phyloP scores from a whole-genome alignment of 2,797 vertebrate genomes.

The Xiphophorus birchmanni region DNA sequence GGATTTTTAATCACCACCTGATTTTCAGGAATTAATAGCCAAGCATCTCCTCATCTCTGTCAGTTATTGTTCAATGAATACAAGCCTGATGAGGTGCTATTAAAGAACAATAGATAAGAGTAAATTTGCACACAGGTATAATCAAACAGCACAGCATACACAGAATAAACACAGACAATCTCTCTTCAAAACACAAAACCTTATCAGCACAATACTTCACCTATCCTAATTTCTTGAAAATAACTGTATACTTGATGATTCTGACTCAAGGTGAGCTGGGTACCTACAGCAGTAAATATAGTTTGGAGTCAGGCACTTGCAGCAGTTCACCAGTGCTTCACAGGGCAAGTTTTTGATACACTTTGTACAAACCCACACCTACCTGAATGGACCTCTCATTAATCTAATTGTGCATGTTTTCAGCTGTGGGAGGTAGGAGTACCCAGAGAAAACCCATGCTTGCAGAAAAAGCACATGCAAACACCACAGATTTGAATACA shows the following conservation, averaged over 20 bases:
- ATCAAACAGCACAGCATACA: not conserved
- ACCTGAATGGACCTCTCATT: not conserved
- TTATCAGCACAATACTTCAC: not conserved
- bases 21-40: not conserved
- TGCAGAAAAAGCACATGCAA: not conserved
- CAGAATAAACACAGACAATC: not conserved
- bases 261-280: not conserved
- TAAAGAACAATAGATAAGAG: not conserved
- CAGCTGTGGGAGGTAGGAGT: not conserved
- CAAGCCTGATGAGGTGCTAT: not conserved
- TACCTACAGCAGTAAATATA: not conserved
- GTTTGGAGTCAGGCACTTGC: not conserved
- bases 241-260: not conserved
- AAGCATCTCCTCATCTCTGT: not conserved
- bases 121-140: not conserved
- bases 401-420: not conserved
- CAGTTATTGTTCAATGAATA: not conserved
- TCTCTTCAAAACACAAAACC: not conserved
- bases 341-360: not conserved
- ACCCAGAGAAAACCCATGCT: not conserved
- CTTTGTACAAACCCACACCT: not conserved
- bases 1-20: not conserved
- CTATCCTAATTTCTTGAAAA: not conserved
- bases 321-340: not conserved
- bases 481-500: not conserved